Evolutionary conservation across 1,140 invertebrate genomes (phyloP).

Genomic region (Bursaphelenchus mucronatus): DNA sequence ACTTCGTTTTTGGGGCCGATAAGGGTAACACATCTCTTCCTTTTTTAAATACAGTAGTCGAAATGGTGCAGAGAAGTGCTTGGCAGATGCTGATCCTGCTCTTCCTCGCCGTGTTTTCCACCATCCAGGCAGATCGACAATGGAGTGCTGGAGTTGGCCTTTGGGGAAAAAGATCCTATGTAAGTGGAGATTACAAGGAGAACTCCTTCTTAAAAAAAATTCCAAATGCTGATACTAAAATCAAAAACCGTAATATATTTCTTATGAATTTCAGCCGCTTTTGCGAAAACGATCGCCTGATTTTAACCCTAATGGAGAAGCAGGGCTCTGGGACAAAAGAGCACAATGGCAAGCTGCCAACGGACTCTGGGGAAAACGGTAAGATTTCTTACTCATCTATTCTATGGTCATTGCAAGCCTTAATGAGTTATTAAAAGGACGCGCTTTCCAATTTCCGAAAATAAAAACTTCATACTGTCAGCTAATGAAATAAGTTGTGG

Average conservation of each 20-base stretch:
- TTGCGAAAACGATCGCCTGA: not conserved
- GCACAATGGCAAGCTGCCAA: constrained; percentile 33
- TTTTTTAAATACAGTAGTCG: not conserved
- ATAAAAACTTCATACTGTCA: too few species aligned
- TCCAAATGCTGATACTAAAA: too few species aligned
- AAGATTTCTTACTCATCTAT: too few species aligned
- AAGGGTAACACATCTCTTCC: not conserved
- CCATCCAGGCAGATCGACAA: not conserved
- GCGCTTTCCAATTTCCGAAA: too few species aligned
- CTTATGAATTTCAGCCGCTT: not conserved
- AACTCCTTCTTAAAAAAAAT: too few species aligned
- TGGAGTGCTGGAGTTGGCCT: constrained; percentile 41
- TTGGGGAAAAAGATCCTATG: constrained; percentile 34
- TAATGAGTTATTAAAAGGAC: too few species aligned
- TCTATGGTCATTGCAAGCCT: too few species aligned
- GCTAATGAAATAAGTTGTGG: too few species aligned
- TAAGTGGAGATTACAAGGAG: not conserved
- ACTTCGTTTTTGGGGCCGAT: not conserved
- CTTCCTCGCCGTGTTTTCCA: not conserved
- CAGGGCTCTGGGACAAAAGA: constrained; percentile 27
- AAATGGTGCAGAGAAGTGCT: not conserved
- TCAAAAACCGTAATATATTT: not conserved
- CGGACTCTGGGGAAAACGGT: constrained; percentile 39
- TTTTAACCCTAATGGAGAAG: constrained; percentile 33
- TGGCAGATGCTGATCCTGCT: constrained; percentile 14